Evolutionary conservation across 2,888 invertebrate species (phyloP).

Genomic region (Drosophila aldrichi): DNA sequence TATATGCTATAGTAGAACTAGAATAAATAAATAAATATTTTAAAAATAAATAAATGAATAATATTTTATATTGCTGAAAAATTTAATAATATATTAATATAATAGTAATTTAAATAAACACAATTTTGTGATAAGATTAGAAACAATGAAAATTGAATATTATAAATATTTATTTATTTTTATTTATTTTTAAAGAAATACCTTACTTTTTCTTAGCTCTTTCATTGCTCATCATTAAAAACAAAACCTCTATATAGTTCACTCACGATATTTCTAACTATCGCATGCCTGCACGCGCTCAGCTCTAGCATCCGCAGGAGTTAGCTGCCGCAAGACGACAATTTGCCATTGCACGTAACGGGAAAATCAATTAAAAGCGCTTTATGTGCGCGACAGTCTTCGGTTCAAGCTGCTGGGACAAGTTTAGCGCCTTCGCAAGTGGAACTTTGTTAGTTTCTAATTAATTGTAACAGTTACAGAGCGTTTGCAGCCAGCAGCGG

Average conservation of each 20-base stretch:
- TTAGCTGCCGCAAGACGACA: conserved; percentile 49
- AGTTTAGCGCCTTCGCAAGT: conserved; percentile 76
- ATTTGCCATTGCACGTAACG: conserved; percentile 74
- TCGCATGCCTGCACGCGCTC: neutral
- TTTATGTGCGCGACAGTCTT: conserved; percentile 79
- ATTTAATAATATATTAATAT: no score
- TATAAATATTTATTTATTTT: no score
- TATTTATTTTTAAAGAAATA: no score
- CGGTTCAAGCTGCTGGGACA: conserved; percentile 54
- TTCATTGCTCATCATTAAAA: no score
- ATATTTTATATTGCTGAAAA: no score
- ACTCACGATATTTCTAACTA: neutral
- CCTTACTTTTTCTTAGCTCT: no score
- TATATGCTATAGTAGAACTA: neutral
- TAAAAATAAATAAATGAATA: neutral
- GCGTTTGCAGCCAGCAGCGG: conserved; percentile 8
- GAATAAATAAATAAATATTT: no score
- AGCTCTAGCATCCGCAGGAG: conserved; percentile 8
- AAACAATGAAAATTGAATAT: no score
- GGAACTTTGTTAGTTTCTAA: conserved; percentile 81
- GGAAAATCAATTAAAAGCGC: conserved; percentile 80
- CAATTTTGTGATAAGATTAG: no score
- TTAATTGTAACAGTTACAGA: conserved; percentile 78
- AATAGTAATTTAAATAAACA: no score
- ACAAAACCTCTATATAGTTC: no score